A percentile compares a stretch with the other conserved stretches of the same genome.
Evolutionary conservation across 2,113 vertebrate genomes (phyloP).

Genomic region (Sitta europaea): DNA sequence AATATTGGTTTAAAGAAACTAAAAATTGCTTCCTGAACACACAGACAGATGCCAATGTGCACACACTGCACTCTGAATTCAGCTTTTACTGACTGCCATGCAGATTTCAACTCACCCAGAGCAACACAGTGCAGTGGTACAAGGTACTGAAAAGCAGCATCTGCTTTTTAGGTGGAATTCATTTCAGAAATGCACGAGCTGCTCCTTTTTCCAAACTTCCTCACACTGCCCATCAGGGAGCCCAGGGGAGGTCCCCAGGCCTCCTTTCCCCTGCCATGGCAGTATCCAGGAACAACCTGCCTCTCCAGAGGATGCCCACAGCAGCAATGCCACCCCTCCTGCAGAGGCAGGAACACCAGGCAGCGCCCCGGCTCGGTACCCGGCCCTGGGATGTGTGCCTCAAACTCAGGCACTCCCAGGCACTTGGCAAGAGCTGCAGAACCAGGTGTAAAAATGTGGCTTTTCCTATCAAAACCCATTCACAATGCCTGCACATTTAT

Average conservation of each 20-base stretch:
- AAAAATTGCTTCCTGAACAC: neutral
- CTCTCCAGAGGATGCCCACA: neutral
- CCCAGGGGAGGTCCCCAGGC: neutral
- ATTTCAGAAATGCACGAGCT: accelerated
- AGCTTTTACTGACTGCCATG: neutral
- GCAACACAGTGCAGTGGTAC: neutral
- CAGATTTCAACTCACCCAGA: neutral
- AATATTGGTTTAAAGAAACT: neutral
- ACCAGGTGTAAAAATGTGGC: neutral
- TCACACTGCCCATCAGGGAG: accelerated
- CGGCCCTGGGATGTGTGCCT: neutral
- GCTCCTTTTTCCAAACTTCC: neutral
- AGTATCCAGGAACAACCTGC: accelerated
- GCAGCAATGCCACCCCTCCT: neutral
- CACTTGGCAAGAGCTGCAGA: neutral
- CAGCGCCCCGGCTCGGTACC: accelerated
- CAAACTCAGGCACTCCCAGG: neutral
- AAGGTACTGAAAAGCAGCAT: neutral
- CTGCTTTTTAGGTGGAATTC: neutral
- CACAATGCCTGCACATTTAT: neutral
- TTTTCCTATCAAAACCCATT: neutral
- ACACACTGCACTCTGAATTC: neutral
- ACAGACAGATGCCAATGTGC: accelerated
- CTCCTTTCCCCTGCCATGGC: accelerated
- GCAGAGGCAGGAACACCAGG: neutral